Conservation (phyloP, 2,888 invertebrate genomes). For the Drosophila prolongata region DNA sequence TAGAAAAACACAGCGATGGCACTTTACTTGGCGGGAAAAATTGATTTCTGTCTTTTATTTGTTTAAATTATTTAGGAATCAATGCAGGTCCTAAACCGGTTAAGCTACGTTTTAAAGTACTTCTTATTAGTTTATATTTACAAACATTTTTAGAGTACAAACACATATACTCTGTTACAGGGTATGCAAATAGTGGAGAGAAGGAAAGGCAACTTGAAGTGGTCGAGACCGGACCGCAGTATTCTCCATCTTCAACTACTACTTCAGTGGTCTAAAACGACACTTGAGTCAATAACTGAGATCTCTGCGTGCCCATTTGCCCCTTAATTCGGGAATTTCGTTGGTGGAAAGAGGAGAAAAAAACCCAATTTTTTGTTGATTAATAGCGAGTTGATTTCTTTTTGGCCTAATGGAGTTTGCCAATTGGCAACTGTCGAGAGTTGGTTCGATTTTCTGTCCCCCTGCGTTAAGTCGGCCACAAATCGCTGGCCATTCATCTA, state of each 20-base stretch:
- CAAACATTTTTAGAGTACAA: no score
- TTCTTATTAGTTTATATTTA: not conserved
- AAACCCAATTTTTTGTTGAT: constrained; percentile 2
- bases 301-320: constrained; percentile 9
- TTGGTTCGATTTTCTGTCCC: constrained; percentile 19
- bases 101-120: no score
- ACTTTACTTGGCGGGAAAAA: no score
- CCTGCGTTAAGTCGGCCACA: constrained; percentile 31
- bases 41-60: no score
- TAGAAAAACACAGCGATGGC: no score
- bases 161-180: not conserved
- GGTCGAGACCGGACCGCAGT: constrained; percentile 6
- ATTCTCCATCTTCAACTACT: constrained; percentile 54
- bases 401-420: constrained; percentile 24
- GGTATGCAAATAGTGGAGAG: constrained; percentile 14
- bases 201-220: constrained; percentile 30
- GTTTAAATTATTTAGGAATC: no score
- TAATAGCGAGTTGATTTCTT: constrained; percentile 18
- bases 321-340: constrained; percentile 4
- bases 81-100: no score
- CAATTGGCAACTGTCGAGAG: constrained; percentile 26
- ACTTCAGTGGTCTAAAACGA: constrained; percentile 80
- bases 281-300: constrained; percentile 70
- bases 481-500: constrained; percentile 73
- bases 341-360: not conserved